phyloP scores from a whole-genome alignment of 2,113 vertebrate genomes.

The Vimba vimba region DNA sequence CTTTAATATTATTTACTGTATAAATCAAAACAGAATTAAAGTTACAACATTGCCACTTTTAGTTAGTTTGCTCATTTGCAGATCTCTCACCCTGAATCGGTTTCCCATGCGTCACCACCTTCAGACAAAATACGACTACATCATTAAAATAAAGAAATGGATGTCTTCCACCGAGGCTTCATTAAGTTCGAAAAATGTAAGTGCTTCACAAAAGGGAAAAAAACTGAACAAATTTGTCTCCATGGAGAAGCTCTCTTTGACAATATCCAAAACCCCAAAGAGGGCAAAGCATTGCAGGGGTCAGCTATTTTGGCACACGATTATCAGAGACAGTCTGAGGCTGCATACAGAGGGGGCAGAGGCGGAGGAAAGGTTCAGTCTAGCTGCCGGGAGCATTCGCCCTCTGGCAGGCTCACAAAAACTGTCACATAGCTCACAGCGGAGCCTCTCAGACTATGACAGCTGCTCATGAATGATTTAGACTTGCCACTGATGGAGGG shows the following conservation, averaged over 20 bases:
- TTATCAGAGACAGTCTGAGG: slow-evolving; percentile 38
- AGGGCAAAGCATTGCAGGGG: neutral
- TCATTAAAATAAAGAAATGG: slow-evolving; percentile 11
- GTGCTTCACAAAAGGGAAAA: neutral
- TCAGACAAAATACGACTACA: slow-evolving; percentile 16
- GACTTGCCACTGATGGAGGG: slow-evolving; percentile 52
- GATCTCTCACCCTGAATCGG: neutral
- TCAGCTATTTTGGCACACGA: slow-evolving; percentile 39
- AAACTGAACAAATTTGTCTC: neutral
- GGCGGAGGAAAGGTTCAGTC: slow-evolving; percentile 27
- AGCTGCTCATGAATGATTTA: slow-evolving; percentile 67
- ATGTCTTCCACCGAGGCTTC: slow-evolving; percentile 17
- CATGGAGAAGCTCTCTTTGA: slow-evolving; percentile 23
- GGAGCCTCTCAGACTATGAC: slow-evolving; percentile 45
- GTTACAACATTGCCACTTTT: neutral
- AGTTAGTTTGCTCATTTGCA: slow-evolving; percentile 7
- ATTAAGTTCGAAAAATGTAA: slow-evolving; percentile 11
- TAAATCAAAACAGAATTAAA: neutral
- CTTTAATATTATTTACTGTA: neutral
- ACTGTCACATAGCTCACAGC: slow-evolving; percentile 37
- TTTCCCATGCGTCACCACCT: slow-evolving; percentile 9
- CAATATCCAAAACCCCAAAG: slow-evolving; percentile 12
- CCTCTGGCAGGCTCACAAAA: slow-evolving; percentile 48
- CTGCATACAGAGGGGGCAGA: slow-evolving; percentile 28
- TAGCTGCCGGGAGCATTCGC: slow-evolving; percentile 35